phyloP scores from a whole-genome alignment of 2,113 vertebrate species.

The Ranitomeya variabilis region DNA sequence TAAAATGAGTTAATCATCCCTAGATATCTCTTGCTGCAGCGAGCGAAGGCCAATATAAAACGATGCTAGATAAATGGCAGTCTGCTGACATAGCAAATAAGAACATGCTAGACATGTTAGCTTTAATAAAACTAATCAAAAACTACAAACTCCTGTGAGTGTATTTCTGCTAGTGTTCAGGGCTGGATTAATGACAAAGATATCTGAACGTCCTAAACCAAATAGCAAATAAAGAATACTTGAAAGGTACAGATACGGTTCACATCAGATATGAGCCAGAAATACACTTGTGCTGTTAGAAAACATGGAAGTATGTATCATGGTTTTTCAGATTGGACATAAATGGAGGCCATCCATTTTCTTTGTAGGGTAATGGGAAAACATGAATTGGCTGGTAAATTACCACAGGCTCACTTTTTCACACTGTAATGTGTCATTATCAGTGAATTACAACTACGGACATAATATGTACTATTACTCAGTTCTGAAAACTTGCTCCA shows the following conservation, averaged over 20 bases:
- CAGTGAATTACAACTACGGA: neutral
- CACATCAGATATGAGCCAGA: neutral
- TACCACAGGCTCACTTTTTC: neutral
- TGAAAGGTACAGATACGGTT: constrained; percentile 7
- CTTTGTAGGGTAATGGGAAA: neutral
- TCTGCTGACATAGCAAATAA: constrained; percentile 19
- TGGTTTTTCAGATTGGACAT: constrained; percentile 37
- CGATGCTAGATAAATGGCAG: constrained; percentile 4
- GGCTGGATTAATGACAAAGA: constrained; percentile 27
- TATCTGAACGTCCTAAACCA: constrained; percentile 6
- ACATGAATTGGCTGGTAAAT: constrained; percentile 20
- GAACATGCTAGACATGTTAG: neutral
- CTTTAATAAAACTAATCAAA: constrained; percentile 28
- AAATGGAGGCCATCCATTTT: constrained; percentile 37
- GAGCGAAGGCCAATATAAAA: neutral
- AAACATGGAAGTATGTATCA: constrained; percentile 9
- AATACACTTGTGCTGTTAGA: neutral
- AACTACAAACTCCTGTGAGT: constrained; percentile 27
- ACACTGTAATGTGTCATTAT: constrained; percentile 27
- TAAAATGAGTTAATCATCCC: constrained; percentile 8
- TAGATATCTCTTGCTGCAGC: constrained; percentile 11
- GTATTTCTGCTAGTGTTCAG: constrained; percentile 18
- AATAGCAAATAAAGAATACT: constrained; percentile 29
- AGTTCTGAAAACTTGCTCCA: neutral
- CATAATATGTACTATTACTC: constrained; percentile 14